These are phyloP conservation scores for Crotophaga sulcirostris DNA, from an alignment of 2,113 vertebrate species.

Conservation along the genomic window DNA sequence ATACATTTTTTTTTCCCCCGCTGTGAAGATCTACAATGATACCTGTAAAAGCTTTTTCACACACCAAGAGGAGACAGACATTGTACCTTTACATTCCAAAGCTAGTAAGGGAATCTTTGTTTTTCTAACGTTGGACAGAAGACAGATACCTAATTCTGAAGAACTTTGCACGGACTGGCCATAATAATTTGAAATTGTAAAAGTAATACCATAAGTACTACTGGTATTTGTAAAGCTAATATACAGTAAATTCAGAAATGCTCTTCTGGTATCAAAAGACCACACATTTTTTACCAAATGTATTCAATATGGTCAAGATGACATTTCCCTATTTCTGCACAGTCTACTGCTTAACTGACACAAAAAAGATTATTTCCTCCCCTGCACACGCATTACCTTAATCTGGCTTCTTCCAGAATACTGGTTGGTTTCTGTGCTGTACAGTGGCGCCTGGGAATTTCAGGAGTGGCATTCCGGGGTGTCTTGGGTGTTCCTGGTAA, in stretches of 20 bases:
- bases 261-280: background rate
- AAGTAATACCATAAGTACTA: background rate
- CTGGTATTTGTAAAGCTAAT: background rate
- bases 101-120: background rate
- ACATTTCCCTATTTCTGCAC: background rate
- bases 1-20: background rate
- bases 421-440: conserved; percentile 79
- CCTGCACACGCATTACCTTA: conserved; percentile 74
- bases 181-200: background rate
- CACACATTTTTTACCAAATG: background rate
- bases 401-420: conserved; percentile 86
- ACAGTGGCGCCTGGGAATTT: conserved; percentile 82
- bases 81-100: background rate
- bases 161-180: background rate
- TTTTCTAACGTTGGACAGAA: background rate
- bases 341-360: background rate
- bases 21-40: background rate
- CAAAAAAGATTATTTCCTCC: background rate
- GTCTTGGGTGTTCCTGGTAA: conserved; percentile 72
- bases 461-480: conserved; percentile 80
- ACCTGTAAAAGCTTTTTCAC: background rate
- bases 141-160: background rate
- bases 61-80: background rate
- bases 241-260: background rate
- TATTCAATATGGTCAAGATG: background rate